Conservation (phyloP, 2,888 invertebrate genomes). For the Pandemis corylana region DNA sequence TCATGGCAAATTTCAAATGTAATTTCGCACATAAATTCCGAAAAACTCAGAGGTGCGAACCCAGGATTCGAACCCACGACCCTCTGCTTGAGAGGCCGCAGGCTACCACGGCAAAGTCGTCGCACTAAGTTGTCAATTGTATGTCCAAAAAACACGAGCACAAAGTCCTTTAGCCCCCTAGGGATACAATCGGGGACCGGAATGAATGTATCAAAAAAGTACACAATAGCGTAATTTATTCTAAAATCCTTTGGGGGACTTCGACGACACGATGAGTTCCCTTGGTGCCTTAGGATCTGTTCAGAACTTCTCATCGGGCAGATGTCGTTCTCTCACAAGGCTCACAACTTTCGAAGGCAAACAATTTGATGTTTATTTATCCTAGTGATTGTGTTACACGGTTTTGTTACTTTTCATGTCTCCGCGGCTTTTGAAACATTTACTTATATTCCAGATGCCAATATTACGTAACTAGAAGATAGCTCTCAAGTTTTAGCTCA, state of each 20-base stretch:
- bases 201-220: constrained; percentile 6
- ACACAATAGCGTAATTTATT: constrained; percentile 26
- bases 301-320: constrained; percentile 16
- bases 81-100: no score
- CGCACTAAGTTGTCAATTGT: not conserved
- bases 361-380: constrained; percentile 23
- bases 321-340: constrained; percentile 21
- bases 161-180: not conserved
- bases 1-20: no score
- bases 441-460: not conserved
- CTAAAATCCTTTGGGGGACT: constrained; percentile 19
- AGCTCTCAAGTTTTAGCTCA: constrained; percentile 14
- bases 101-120: not conserved
- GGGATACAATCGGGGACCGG: not conserved
- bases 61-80: no score
- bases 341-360: constrained; percentile 20
- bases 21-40: no score
- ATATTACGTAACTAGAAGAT: constrained; percentile 9
- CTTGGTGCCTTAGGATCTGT: not conserved
- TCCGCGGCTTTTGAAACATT: constrained; percentile 21
- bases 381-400: constrained; percentile 12
- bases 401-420: not conserved
- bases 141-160: not conserved
- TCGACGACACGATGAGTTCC: constrained; percentile 5
- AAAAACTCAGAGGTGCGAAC: no score